Percentiles rank a stretch among this genome's conserved stretches.
Evolutionary conservation across 2,888 invertebrate species (phyloP).

Genomic region (Chloromyia formosa): DNA sequence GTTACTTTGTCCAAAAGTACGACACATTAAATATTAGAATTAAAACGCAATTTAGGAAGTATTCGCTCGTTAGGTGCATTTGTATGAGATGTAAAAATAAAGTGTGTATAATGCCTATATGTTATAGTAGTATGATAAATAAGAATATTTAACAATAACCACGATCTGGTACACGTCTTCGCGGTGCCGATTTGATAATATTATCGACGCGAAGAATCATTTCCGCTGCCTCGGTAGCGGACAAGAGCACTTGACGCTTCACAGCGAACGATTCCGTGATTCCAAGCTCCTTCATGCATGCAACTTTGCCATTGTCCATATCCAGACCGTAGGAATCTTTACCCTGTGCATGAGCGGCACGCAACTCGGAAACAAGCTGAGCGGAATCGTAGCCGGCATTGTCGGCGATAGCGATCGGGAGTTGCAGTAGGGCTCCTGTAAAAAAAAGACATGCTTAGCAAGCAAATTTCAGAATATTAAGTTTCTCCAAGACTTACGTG

Average conservation of each 20-base stretch:
- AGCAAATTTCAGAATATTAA: constrained; percentile 1
- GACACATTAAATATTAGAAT: constrained; percentile 12
- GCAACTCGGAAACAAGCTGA: constrained; percentile 88
- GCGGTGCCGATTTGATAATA: constrained; percentile 92
- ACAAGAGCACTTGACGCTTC: constrained; percentile 92
- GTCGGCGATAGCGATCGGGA: constrained; percentile 97
- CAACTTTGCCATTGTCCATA: constrained; percentile 87
- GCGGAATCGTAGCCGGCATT: constrained; percentile 99
- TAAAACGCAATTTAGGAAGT: not conserved
- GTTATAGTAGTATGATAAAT: not conserved
- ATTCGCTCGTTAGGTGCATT: constrained; percentile 6
- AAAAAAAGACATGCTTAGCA: constrained; percentile 19
- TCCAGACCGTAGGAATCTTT: constrained; percentile 76
- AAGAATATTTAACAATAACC: constrained; percentile 64
- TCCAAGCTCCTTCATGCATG: constrained; percentile 90
- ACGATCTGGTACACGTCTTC: constrained; percentile 86
- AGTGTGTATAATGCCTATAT: not conserved
- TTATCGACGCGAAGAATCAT: constrained; percentile 99
- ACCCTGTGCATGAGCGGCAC: constrained; percentile 89
- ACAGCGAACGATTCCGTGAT: constrained; percentile 98
- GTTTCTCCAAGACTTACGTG: constrained; percentile 64
- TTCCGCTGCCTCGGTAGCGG: constrained; percentile 97
- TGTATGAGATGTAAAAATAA: constrained; percentile 16
- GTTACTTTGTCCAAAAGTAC: not conserved
- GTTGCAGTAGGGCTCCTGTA: constrained; percentile 77